phyloP scores from a whole-genome alignment of 2,888 invertebrate genomes.

The Baronia brevicornis region DNA sequence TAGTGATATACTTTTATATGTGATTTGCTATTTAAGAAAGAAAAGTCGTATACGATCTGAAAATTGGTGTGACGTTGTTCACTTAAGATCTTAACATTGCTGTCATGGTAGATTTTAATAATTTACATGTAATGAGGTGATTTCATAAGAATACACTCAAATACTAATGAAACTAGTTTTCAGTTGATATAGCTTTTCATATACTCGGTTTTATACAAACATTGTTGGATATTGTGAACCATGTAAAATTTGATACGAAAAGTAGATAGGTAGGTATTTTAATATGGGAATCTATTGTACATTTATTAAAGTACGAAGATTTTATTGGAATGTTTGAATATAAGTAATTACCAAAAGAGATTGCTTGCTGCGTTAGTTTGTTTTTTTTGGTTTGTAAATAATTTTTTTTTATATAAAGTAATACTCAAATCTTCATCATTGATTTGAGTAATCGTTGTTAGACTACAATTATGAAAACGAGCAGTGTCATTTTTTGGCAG shows the following conservation, averaged over 20 bases:
- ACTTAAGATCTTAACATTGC: neutral
- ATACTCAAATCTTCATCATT: too few species aligned
- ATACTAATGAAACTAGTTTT: too few species aligned
- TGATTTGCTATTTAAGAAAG: conserved; percentile 15
- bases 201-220: conserved; percentile 39
- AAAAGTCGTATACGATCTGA: conserved; percentile 16
- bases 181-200: conserved; percentile 38
- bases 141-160: too few species aligned
- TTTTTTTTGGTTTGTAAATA: too few species aligned
- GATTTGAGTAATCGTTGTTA: too few species aligned
- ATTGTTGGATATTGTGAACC: conserved; percentile 41
- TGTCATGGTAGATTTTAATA: too few species aligned
- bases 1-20: conserved; percentile 13
- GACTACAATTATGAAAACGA: too few species aligned
- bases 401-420: too few species aligned
- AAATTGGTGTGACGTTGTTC: conserved; percentile 10
- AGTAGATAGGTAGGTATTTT: conserved; percentile 73
- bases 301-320: conserved; percentile 43
- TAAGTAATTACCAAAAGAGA: conserved; percentile 28
- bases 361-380: conserved; percentile 48
- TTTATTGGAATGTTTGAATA: conserved; percentile 20
- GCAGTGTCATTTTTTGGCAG: conserved; percentile 17
- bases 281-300: conserved; percentile 66
- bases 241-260: conserved; percentile 68
- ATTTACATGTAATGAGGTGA: too few species aligned